Evolutionary conservation across 1,140 invertebrate species (phyloP), one percentile per base, ranked within the genome.

Genomic region (Caerostris extrusa): DNA sequence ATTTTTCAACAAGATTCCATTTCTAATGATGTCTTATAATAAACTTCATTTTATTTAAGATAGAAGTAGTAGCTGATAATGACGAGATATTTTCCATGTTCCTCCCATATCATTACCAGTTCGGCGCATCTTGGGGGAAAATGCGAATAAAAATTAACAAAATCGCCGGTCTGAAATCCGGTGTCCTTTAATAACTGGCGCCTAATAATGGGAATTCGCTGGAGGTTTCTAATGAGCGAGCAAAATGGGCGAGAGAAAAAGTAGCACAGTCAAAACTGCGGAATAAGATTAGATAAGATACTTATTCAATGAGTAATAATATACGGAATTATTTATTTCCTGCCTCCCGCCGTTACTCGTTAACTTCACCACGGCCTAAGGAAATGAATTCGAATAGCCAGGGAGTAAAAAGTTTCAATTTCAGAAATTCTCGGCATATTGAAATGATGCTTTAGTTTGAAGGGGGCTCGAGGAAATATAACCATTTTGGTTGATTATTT

Each of bases 21-120:
- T 64, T 64, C 61, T 64, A 64, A 64, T 17, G 71, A 77, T 34
- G 71, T 10, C 71, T 77, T 77, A 3, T 77, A 77, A 77, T 77
- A 34, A 34, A 77, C 53, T 19, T 53, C 5, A 53, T 10, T 34
- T 53, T 77, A 10, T 50, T 50, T 77, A 77, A 77, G 34, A 7
- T 77, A 7, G 3, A 34, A 50, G 50, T 77, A 12, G 10, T 34
- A 77, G 34, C 34, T 53, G 71, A 50, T 77, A 77, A 77, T 77
- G 71, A 77, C 71, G 34, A 53, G 69, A 53, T 77, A 53, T 77
- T 12, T 7, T 53, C n/a, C 67, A 34, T 34, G 34, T 34, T 34
- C 34, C 34, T 34, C 34, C 34, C 17, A 7, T 34, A 50, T 50
- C 69, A 77, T 53, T 50, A 77, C 50, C 34, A 50, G 50, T 12